Percentiles rank a stretch among this genome's conserved stretches.
phyloP scores from a whole-genome alignment of 1,140 invertebrate species.

The Colletes latitarsis region DNA sequence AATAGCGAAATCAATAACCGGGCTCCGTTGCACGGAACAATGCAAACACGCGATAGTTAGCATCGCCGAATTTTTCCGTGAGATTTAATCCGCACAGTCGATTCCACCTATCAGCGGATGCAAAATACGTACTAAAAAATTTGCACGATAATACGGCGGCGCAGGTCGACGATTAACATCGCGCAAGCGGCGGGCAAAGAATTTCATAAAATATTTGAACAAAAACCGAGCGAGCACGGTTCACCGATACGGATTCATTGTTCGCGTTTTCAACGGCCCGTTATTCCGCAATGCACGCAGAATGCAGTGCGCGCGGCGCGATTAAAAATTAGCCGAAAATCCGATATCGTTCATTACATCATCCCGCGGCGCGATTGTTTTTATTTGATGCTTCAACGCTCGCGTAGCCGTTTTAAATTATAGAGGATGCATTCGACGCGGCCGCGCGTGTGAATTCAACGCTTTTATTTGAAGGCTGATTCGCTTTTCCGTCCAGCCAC shows the following conservation, averaged over 20 bases:
- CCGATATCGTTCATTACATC: slow-evolving; percentile 65
- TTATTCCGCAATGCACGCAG: neutral
- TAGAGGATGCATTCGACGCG: slow-evolving; percentile 58
- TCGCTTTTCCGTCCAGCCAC: slow-evolving; percentile 57
- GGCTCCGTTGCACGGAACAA: too few species aligned
- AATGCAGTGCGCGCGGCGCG: neutral
- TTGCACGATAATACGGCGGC: slow-evolving; percentile 31
- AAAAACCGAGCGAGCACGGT: neutral
- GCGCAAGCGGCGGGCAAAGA: slow-evolving; percentile 12
- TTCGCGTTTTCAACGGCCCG: neutral
- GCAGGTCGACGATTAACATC: slow-evolving; percentile 23
- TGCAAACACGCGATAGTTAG: too few species aligned
- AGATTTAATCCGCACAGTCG: slow-evolving; percentile 1
- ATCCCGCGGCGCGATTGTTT: slow-evolving; percentile 53
- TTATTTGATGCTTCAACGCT: slow-evolving; percentile 62
- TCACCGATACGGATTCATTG: slow-evolving; percentile 8
- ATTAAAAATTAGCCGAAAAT: slow-evolving; percentile 57
- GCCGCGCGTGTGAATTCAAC: slow-evolving; percentile 57
- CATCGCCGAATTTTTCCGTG: neutral
- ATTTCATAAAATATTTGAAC: slow-evolving; percentile 51
- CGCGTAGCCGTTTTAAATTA: slow-evolving; percentile 61
- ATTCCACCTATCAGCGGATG: neutral
- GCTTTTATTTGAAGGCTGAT: slow-evolving; percentile 67
- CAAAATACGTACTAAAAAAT: slow-evolving; percentile 34
- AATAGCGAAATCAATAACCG: too few species aligned